phyloP scores from a whole-genome alignment of 2,113 vertebrate genomes.

The Megaleporinus macrocephalus region DNA sequence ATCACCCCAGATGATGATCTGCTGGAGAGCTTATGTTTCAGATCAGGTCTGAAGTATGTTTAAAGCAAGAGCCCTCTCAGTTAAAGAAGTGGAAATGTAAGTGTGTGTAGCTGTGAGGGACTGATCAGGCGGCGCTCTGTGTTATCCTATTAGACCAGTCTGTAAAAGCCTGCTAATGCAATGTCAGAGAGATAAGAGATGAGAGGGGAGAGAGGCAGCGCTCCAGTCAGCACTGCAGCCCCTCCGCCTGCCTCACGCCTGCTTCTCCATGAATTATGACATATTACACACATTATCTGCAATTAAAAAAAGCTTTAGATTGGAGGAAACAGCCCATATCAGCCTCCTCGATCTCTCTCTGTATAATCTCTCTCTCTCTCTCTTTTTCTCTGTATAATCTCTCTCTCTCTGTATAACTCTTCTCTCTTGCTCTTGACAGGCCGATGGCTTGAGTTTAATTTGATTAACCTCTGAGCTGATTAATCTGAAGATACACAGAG shows the following conservation, averaged over 20 bases:
- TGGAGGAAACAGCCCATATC: constrained; percentile 39
- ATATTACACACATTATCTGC: constrained; percentile 55
- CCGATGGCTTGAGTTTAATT: constrained; percentile 52
- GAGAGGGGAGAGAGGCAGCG: constrained; percentile 34
- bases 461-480: constrained; percentile 56
- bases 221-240: constrained; percentile 31
- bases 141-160: constrained; percentile 49
- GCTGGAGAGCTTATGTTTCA: neutral
- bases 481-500: constrained; percentile 43
- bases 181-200: constrained; percentile 51
- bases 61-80: constrained; percentile 27
- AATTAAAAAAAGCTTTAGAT: constrained; percentile 57
- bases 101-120: constrained; percentile 47
- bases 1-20: constrained; percentile 4
- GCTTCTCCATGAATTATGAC: constrained; percentile 52
- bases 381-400: constrained; percentile 18
- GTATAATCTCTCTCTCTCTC: neutral
- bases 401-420: neutral
- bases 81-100: constrained; percentile 49
- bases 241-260: constrained; percentile 19
- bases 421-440: constrained; percentile 45
- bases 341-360: constrained; percentile 31
- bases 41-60: constrained; percentile 4
- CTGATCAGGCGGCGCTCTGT: constrained; percentile 43
- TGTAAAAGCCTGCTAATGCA: constrained; percentile 52